Base-by-base conservation (phyloP, 2,888 invertebrate genomes). In the Parnassius orleans region DNA sequence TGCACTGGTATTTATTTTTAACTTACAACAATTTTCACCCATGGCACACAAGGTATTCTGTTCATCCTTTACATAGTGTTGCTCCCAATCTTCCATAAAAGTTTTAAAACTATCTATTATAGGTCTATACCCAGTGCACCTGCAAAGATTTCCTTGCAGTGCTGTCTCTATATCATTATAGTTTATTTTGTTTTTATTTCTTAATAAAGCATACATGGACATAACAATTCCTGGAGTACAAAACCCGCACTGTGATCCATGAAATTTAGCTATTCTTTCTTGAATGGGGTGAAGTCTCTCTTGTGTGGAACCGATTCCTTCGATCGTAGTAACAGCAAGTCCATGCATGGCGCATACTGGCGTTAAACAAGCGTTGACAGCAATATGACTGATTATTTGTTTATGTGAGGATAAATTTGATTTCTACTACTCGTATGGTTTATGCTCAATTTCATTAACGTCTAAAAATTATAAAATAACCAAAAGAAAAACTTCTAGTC, bases 181-280 rank as follows among this genome's bases (percentile, higher is more conserved):
- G 0, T 93, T 91, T 7, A 98, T 96, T 74, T 93, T 93, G 0
- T 93, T 92, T 51, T 94, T 93, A 71, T 93, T 95, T 74, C 98
- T 90, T 0, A 98, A 86, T 51, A 98, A 88, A 0, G 97, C 93
- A 76, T 98, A 98, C 97, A 98, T 98, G 0, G 98, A 98, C 98
- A 99, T 99, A 0, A 99, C 97, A 66, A 99, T 97, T 42, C 98
- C 98, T 0, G 98, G 98, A 0, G 98, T 98, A 74, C 98, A 98
- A 81, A 97, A 98, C 0, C 98, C 98, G 79, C 98, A 98, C 83
- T 98, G 98, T 0, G 98, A 97, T 0, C 98, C 98, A 77, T 98
- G 98, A 0, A 97, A 93, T 86, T 96, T 96, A 0, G 97, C 97
- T 68, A 98, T 93, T 68, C 97, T 92, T 76, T 97, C 96, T 88